These are phyloP conservation scores for Vimba vimba DNA, from an alignment of 2,113 vertebrate species.

Conservation along the genomic window DNA sequence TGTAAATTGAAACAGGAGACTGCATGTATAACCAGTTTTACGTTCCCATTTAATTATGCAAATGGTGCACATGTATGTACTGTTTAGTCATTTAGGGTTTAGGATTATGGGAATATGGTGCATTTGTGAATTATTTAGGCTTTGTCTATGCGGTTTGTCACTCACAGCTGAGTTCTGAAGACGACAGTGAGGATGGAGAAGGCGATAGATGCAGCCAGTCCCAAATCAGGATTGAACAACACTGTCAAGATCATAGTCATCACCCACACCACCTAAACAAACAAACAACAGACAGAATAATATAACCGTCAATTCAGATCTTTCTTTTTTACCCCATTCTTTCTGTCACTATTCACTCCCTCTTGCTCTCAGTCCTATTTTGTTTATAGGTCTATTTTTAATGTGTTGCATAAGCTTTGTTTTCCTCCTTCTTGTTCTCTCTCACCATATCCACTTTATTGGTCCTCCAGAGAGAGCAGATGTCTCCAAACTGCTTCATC, in stretches of 20 bases:
- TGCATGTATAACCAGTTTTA: neutral
- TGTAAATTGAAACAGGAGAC: neutral
- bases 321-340: neutral
- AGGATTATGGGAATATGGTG: neutral
- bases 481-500: conserved; percentile 86
- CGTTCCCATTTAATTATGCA: neutral
- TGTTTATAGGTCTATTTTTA: neutral
- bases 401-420: conserved; percentile 3
- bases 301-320: neutral
- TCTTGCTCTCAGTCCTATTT: neutral
- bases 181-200: conserved; percentile 90
- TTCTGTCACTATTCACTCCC: neutral
- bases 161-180: conserved; percentile 91
- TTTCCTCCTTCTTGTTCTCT: neutral
- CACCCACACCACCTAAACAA: conserved; percentile 78
- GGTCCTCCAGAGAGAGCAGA: conserved; percentile 82
- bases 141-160: conserved; percentile 42
- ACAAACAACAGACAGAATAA: neutral
- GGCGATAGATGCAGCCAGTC: conserved; percentile 81
- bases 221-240: conserved; percentile 87
- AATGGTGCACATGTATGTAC: neutral
- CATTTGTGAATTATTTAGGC: neutral
- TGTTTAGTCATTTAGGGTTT: neutral
- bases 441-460: conserved; percentile 88
- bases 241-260: conserved; percentile 86